These are phyloP conservation scores for Rugalucina vietnamica DNA, from an alignment of 2,888 invertebrate species.

Conservation along the genomic window DNA sequence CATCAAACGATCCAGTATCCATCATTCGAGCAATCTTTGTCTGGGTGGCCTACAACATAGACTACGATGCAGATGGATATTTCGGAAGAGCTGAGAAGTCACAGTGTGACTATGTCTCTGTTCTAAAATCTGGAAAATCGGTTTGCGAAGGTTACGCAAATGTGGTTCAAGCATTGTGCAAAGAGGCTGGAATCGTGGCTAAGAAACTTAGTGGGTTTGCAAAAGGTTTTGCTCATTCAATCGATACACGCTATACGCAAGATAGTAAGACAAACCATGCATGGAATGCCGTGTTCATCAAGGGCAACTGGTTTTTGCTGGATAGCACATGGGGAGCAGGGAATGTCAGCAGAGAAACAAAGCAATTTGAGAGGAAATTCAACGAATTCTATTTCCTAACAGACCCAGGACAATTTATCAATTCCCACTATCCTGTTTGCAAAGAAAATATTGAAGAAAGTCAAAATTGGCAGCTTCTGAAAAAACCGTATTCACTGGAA, in stretches of 20 bases:
- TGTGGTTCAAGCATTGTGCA: too few species aligned
- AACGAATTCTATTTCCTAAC: conserved; percentile 73
- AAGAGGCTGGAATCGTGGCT: conserved; percentile 44
- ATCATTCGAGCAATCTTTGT: too few species aligned
- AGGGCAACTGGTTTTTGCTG: conserved; percentile 49
- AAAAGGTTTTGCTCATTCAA: conserved; percentile 49
- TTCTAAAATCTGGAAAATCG: too few species aligned
- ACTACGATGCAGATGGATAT: too few species aligned
- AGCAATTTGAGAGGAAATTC: too few species aligned
- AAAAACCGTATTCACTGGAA: conserved; percentile 54
- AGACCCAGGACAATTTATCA: conserved; percentile 67
- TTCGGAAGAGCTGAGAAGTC: too few species aligned
- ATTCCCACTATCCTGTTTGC: conserved; percentile 67
- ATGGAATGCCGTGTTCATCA: conserved; percentile 58
- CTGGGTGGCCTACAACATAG: too few species aligned
- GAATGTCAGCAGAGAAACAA: conserved; percentile 22
- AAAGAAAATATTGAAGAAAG: conserved; percentile 56
- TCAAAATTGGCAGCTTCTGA: conserved; percentile 65
- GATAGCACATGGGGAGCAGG: conserved; percentile 65
- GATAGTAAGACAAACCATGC: conserved; percentile 46
- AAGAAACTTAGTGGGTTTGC: conserved; percentile 51
- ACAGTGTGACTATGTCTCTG: too few species aligned
- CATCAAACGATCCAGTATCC: too few species aligned
- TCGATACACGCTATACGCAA: conserved; percentile 27
- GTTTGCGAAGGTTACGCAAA: too few species aligned